A percentile compares a stretch with the other conserved stretches of the same genome.
These are phyloP conservation scores for Dryobota labecula DNA, from an alignment of 2,888 invertebrate genomes.

Conservation along the genomic window DNA sequence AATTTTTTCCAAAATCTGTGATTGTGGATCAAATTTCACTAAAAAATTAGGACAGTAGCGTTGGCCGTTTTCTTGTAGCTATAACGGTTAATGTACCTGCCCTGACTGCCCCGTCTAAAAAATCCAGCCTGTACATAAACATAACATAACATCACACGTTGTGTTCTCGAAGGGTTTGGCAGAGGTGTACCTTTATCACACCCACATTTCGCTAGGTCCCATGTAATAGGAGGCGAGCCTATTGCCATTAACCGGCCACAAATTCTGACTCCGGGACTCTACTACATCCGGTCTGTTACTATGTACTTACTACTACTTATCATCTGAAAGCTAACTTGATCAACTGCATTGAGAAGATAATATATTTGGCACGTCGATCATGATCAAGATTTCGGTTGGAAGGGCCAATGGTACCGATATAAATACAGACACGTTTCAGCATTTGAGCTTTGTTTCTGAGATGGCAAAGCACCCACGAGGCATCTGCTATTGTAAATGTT, in stretches of 20 bases:
- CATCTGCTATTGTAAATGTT: not conserved
- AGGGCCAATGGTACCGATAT: not conserved
- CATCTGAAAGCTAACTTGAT: not conserved
- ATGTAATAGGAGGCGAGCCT: not conserved
- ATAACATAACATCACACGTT: not conserved
- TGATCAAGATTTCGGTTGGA: not conserved
- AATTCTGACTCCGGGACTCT: not conserved
- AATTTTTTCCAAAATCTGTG: too few species aligned
- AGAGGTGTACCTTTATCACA: not conserved
- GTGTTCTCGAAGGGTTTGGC: not conserved
- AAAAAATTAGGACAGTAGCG: too few species aligned
- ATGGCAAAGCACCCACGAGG: not conserved
- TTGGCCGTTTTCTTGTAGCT: too few species aligned
- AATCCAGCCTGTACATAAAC: too few species aligned
- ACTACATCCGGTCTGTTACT: not conserved
- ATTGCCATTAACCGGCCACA: not conserved
- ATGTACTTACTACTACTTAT: not conserved
- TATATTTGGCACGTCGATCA: not conserved
- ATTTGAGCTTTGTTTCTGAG: conserved; percentile 1
- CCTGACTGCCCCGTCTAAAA: too few species aligned
- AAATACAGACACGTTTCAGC: not conserved
- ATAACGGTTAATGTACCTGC: too few species aligned
- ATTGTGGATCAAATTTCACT: too few species aligned
- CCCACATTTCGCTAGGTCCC: not conserved
- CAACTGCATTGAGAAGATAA: not conserved